Evolutionary conservation across 2,113 vertebrate genomes (phyloP).

Genomic region (Crotalus horridus): DNA sequence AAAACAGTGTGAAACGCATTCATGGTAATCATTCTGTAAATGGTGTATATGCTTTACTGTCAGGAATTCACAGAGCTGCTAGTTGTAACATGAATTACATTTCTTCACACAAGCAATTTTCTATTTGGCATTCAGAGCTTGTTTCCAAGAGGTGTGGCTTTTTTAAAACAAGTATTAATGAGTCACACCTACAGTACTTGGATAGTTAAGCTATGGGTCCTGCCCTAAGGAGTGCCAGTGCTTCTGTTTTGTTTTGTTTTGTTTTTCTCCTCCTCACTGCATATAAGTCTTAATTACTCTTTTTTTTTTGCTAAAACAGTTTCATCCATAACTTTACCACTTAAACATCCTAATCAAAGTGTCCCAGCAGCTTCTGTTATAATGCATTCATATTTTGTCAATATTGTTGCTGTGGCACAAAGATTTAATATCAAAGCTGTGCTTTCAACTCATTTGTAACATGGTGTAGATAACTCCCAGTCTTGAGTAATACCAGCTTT

Average conservation of each 20-base stretch:
- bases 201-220: slow-evolving; percentile 51
- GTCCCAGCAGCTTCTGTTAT: slow-evolving; percentile 4
- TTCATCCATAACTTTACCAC: slow-evolving; percentile 39
- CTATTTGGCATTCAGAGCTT: slow-evolving; percentile 56
- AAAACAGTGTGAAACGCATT: neutral
- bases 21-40: neutral
- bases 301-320: slow-evolving; percentile 56
- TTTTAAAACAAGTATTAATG: slow-evolving; percentile 55
- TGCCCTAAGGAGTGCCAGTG: slow-evolving; percentile 65
- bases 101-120: slow-evolving; percentile 56
- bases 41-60: neutral
- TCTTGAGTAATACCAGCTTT: slow-evolving; percentile 25
- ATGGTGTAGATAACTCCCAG: neutral
- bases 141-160: slow-evolving; percentile 59
- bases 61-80: slow-evolving; percentile 23
- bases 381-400: neutral
- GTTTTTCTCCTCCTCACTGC: slow-evolving; percentile 46
- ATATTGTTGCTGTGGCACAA: neutral
- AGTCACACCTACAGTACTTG: slow-evolving; percentile 57
- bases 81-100: slow-evolving; percentile 57
- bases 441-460: neutral
- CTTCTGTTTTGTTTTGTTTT: slow-evolving; percentile 50
- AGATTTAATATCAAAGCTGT: slow-evolving; percentile 44
- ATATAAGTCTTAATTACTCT: slow-evolving; percentile 54
- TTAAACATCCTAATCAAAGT: slow-evolving; percentile 34